Percentiles rank a stretch among this genome's conserved stretches.
Evolutionary conservation across 1,140 invertebrate species (phyloP).

Genomic region (Neotoxoptera formosana): DNA sequence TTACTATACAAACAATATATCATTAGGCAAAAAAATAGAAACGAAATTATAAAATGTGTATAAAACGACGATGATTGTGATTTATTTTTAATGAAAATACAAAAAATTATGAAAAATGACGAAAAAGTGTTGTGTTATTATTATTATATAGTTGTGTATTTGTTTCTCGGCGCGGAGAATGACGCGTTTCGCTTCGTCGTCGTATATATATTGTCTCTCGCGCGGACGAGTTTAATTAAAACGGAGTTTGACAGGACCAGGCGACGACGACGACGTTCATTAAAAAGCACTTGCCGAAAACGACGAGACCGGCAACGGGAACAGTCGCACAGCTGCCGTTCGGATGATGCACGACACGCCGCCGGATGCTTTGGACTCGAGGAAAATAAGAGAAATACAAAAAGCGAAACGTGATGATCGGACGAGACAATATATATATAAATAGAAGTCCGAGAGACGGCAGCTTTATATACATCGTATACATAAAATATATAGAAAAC

Average conservation of each 20-base stretch:
- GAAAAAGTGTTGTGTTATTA: neutral
- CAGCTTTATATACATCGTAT: neutral
- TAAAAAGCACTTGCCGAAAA: conserved; percentile 42
- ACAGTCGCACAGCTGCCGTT: conserved; percentile 35
- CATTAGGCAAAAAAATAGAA: neutral
- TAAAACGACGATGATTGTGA: conserved; percentile 33
- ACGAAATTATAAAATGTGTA: neutral
- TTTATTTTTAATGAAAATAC: conserved; percentile 51
- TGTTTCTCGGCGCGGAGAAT: neutral
- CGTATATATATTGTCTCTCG: neutral
- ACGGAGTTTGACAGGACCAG: neutral
- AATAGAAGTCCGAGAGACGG: neutral
- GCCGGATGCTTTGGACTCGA: conserved; percentile 32
- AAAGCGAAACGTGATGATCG: neutral
- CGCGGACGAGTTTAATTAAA: conserved; percentile 41
- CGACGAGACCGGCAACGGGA: neutral
- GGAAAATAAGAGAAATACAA: conserved; percentile 3
- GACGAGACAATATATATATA: neutral
- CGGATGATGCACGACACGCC: neutral
- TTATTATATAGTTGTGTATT: neutral
- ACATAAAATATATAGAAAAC: too few relatives aligned
- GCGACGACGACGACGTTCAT: conserved; percentile 5
- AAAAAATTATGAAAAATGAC: conserved; percentile 7
- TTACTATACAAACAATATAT: neutral
- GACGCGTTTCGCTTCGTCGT: neutral